Evolutionary conservation across 2,797 vertebrate species (phyloP).

Genomic region (Glossophaga mutica): DNA sequence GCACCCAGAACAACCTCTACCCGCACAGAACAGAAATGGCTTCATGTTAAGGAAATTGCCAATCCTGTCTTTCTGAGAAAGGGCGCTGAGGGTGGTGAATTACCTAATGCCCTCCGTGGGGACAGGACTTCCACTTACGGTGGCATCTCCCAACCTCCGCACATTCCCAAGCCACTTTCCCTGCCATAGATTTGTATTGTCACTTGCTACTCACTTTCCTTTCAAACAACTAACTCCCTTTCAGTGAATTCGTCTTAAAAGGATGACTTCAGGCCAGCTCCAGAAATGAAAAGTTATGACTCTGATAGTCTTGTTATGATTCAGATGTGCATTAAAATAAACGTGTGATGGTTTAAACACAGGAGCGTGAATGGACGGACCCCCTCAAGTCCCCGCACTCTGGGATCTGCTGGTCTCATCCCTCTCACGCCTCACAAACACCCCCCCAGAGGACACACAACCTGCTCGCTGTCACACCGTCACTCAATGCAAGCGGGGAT

Average conservation of each 20-base stretch:
- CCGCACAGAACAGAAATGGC: not conserved
- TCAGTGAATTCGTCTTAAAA: not conserved
- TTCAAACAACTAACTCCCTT: not conserved
- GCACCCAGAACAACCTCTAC: too few relatives aligned
- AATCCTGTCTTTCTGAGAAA: not conserved
- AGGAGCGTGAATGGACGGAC: accelerated
- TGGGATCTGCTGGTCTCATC: not conserved
- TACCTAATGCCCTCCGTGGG: accelerated
- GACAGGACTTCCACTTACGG: not conserved
- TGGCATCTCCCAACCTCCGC: not conserved
- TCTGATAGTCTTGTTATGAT: not conserved
- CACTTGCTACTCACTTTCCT: not conserved
- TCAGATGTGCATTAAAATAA: not conserved
- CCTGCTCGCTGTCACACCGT: not conserved
- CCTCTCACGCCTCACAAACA: not conserved
- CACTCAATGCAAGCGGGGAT: not conserved
- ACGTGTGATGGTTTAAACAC: not conserved
- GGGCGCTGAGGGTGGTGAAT: not conserved
- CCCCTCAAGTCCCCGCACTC: not conserved
- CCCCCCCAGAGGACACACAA: not conserved
- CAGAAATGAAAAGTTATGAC: not conserved
- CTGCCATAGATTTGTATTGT: too few relatives aligned
- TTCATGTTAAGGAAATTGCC: not conserved
- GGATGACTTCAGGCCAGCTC: not conserved
- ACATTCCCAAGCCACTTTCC: not conserved